Conservation (phyloP, 2,113 vertebrate genomes). For the Paraplagusia blochii region DNA sequence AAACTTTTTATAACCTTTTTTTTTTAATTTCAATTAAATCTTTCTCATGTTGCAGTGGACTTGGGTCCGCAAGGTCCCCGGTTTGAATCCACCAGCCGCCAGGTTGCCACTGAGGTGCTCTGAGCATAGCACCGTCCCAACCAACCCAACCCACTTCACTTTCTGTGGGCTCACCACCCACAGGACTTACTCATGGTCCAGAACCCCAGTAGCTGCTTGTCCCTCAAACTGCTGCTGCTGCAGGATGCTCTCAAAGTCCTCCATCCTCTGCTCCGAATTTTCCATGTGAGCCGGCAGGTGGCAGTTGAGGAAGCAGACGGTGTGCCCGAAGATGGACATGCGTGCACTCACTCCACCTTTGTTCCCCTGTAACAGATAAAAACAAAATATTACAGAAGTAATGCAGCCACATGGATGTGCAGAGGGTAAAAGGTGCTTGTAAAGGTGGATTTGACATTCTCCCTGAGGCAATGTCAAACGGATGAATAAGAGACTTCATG, state of each 20-base stretch:
- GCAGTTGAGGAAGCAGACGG: slow-evolving; percentile 97
- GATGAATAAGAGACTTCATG: background rate
- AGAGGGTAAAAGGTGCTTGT: too few species aligned
- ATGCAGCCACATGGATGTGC: too few species aligned
- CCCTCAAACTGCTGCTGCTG: slow-evolving; percentile 97
- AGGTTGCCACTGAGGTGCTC: too few species aligned
- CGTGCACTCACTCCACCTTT: slow-evolving; percentile 93
- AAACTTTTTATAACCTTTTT: too few species aligned
- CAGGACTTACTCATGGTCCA: slow-evolving; percentile 96
- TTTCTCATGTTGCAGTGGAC: too few species aligned
- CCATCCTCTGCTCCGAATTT: slow-evolving; percentile 93
- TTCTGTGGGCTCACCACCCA: too few species aligned
- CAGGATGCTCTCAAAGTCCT: slow-evolving; percentile 95
- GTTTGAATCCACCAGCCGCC: too few species aligned
- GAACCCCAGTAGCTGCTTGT: slow-evolving; percentile 81
- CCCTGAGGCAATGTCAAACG: background rate
- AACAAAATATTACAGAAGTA: too few species aligned
- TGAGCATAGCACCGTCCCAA: too few species aligned
- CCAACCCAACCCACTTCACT: too few species aligned
- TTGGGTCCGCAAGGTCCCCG: too few species aligned
- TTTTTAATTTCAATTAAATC: too few species aligned
- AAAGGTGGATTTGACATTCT: background rate
- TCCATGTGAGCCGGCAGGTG: slow-evolving; percentile 97
- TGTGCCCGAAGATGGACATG: slow-evolving; percentile 88
- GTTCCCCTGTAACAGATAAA: slow-evolving; percentile 78